Evolutionary conservation across 2,888 invertebrate genomes (phyloP), one percentile per base, ranked within the genome.

Genomic region (Cerastis rubricosa): DNA sequence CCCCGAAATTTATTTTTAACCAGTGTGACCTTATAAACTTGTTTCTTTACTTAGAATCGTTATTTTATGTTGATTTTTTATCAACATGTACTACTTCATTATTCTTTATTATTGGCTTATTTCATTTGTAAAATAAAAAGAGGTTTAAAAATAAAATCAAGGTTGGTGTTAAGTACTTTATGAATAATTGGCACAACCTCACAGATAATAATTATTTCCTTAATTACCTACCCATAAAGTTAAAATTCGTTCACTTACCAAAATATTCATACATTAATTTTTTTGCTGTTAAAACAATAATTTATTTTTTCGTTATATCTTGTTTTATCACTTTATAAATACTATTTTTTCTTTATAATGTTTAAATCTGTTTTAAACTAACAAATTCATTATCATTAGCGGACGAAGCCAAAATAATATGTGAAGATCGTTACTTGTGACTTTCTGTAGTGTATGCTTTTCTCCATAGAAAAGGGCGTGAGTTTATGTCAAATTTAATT

Each of bases 21-120:
- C 7, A 45, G 4, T 25, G 51, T 51, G 71, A 76, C 80, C 51
- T 80, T 81, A 51, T 25, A 25, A 66, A 74, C 65, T n/a, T 12
- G 74, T 43, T 68, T 57, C 1, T 22, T 22, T 29, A 49, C 7
- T 25, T n/a, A 63, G 12, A 51, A 70, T 54, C 4, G 51, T 35
- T 47, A 14, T 25, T 75, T 57, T 35, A 69, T 66, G 40, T 49
- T 43, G 49, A 59, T 61, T 77, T 76, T 35, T n/a, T 3, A 49
- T 40, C 4, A 57, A 49, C 47, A 54, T 35, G 25, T 17, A 6
- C 14, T 47, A n/a, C n/a, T n/a, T n/a, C n/a, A n/a, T n/a, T 49
- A 47, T 5, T 17, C 51, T 51, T 49, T 59, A 76, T n/a, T n/a
- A n/a, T n/a, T n/a, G 40, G 22, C 7, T 17, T 25, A 51, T 5